A percentile compares a stretch with the other conserved stretches of the same genome.
Conservation (phyloP, 1,140 invertebrate genomes). For the Formica selysi region DNA sequence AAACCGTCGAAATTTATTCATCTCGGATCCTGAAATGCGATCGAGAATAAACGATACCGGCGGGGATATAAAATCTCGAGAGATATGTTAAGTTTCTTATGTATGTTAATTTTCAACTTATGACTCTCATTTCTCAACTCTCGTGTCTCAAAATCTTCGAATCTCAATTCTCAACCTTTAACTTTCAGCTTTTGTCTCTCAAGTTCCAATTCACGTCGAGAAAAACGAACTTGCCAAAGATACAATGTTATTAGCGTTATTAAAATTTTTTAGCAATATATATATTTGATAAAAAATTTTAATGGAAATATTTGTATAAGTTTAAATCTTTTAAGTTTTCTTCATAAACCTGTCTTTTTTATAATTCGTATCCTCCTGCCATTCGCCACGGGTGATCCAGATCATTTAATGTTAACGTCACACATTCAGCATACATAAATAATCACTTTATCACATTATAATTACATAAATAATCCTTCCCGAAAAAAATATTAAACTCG, state of each 20-base stretch:
- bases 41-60: background rate
- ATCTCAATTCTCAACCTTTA: background rate
- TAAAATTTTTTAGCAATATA: background rate
- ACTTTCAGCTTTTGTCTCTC: background rate
- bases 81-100: background rate
- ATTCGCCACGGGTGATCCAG: background rate
- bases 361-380: background rate
- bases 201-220: background rate
- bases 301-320: background rate
- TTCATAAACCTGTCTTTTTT: background rate
- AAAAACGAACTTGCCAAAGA: background rate
- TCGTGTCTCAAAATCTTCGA: background rate
- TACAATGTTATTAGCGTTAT: background rate
- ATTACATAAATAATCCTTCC: background rate
- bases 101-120: constrained; percentile 31
- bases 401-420: constrained; percentile 8
- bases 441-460: background rate
- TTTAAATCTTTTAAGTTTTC: background rate
- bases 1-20: background rate
- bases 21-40: background rate
- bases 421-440: background rate
- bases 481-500: background rate
- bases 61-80: background rate
- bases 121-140: constrained; percentile 6
- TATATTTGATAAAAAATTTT: constrained; percentile 9